Base-by-base conservation (phyloP, 2,113 vertebrate species). In the Vulpes lagopus region DNA sequence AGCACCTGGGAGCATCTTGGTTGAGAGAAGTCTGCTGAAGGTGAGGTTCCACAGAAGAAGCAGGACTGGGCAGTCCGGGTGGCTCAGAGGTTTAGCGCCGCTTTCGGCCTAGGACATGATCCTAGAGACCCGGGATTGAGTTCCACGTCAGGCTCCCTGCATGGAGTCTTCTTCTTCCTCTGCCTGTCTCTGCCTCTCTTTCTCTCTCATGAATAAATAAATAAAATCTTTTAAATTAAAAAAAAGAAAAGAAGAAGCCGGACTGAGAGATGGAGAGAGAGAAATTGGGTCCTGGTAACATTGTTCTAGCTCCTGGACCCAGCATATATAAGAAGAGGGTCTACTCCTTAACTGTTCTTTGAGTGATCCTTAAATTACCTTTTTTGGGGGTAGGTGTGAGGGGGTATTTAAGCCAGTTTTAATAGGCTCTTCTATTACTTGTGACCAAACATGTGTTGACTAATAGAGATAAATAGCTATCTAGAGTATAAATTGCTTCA, bases 381-480 rank as follows among this genome's bases (percentile, higher is more conserved):
- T 76, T 82, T 25, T 2, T 0, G 14, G 35, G 19, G 3, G 19
- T 15, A 16, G 25, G 73, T 17, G 9, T 49, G 30, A 25, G 32
- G 57, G 60, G 3, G 20, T 1, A 1, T 11, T 92, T 73, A 87
- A 90, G 32, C 20, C 82, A 89, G 23, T 87, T 38, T 89, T 69
- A 92, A 55, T 53, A 57, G 8, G 14, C 20, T 83, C 92, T 94
- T 94, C 62, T 92, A 35, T 88, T 57, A 90, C 22, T 94, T 84
- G 35, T 38, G 93, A 35, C 53, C 57, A 82, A 90, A 65, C 11
- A 2, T 84, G 71, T 35, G 16, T 62, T 94, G 81, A 71, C 62
- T 60, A 60, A 83, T 60, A 38, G 25, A 88, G 20, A 82, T 27
- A 43, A 87, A 87, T n/a, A 60, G 59, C 43, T 67, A 71, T 57